A percentile compares a stretch with the other conserved stretches of the same genome.
Conservation (phyloP, 2,888 invertebrate genomes). For the Strigamia crassipes region DNA sequence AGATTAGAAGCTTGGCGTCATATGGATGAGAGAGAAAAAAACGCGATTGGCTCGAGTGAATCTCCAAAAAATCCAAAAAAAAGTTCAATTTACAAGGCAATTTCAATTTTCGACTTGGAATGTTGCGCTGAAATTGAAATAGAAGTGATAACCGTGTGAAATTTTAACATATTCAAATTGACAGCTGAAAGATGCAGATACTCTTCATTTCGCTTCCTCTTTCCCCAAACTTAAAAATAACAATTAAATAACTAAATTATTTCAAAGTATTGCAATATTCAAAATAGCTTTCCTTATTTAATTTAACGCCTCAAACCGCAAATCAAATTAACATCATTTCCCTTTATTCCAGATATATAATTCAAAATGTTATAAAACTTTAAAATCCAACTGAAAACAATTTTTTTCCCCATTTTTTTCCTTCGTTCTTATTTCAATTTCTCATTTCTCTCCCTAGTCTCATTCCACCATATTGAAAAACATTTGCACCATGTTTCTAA, state of each 20-base stretch:
- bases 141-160: not conserved
- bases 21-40: too few relatives aligned
- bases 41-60: too few relatives aligned
- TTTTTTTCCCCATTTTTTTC: too few relatives aligned
- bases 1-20: too few relatives aligned
- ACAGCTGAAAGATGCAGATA: slow-evolving; percentile 15
- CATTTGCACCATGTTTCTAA: slow-evolving; percentile 24
- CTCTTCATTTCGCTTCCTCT: not conserved
- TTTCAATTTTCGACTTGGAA: not conserved
- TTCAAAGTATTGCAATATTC: too few relatives aligned
- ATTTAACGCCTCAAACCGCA: not conserved
- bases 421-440: too few relatives aligned
- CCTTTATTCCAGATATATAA: not conserved
- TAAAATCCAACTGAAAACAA: not conserved
- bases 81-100: not conserved
- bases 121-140: not conserved
- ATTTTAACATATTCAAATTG: not conserved
- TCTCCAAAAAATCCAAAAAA: not conserved
- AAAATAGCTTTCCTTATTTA: not conserved
- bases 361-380: slow-evolving; percentile 1
- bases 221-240: not conserved
- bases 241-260: not conserved
- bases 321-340: not conserved
- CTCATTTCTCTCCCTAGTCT: not conserved
- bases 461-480: slow-evolving; percentile 3